Conservation (phyloP, 2,113 vertebrate genomes). For the Montifringilla adamsi region DNA sequence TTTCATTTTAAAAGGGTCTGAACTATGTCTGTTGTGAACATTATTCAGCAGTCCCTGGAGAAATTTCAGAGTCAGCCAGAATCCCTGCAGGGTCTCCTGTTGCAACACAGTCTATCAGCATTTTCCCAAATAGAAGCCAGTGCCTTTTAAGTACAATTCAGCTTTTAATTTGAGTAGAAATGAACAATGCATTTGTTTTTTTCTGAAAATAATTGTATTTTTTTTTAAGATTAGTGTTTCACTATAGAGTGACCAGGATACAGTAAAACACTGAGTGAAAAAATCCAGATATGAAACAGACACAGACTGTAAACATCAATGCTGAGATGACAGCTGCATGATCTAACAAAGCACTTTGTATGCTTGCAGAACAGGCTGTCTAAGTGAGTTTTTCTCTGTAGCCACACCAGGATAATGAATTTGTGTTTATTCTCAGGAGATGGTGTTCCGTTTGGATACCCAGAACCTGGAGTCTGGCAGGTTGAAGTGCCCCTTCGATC, state of each 20-base stretch:
- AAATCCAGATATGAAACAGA: background rate
- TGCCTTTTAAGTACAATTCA: constrained; percentile 18
- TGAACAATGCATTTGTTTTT: background rate
- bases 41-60: constrained; percentile 40
- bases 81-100: background rate
- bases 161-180: constrained; percentile 29
- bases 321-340: background rate
- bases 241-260: background rate
- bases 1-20: constrained; percentile 4
- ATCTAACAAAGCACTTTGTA: background rate
- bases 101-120: constrained; percentile 32
- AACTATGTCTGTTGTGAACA: constrained; percentile 8
- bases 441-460: constrained; percentile 80
- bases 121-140: background rate
- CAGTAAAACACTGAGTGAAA: background rate
- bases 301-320: background rate
- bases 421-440: constrained; percentile 73
- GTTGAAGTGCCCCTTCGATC: constrained; percentile 95
- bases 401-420: background rate
- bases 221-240: background rate
- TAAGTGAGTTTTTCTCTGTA: background rate
- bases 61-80: constrained; percentile 27
- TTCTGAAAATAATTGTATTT: background rate
- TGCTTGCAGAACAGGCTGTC: background rate
- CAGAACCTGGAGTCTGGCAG: constrained; percentile 88